Evolutionary conservation across 2,888 invertebrate genomes (phyloP).

Genomic region (Polia nebulosa): DNA sequence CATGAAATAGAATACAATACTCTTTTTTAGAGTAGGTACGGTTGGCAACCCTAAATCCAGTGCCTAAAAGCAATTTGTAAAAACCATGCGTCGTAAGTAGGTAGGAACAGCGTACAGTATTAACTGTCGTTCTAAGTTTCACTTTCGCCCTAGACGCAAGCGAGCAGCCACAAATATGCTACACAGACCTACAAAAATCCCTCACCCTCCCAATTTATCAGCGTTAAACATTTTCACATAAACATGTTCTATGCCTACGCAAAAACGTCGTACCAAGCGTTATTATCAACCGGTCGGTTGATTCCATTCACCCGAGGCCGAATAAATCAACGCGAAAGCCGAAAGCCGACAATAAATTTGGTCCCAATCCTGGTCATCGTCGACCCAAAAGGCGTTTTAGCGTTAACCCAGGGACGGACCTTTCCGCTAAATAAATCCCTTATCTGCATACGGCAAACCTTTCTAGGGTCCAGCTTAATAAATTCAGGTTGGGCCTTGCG

Average conservation of each 20-base stretch:
- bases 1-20: too few species aligned
- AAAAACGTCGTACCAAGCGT: slow-evolving; percentile 69
- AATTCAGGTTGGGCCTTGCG: slow-evolving; percentile 90
- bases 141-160: neutral
- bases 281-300: slow-evolving; percentile 81
- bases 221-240: slow-evolving; percentile 62
- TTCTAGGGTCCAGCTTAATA: slow-evolving; percentile 91
- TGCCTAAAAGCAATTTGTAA: too few species aligned
- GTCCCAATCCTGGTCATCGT: slow-evolving; percentile 89
- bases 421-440: slow-evolving; percentile 91
- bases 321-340: slow-evolving; percentile 89
- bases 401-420: slow-evolving; percentile 90
- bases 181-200: slow-evolving; percentile 42
- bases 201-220: slow-evolving; percentile 60
- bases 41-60: too few species aligned
- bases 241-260: slow-evolving; percentile 65
- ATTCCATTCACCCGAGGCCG: slow-evolving; percentile 82
- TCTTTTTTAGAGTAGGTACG: too few species aligned
- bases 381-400: slow-evolving; percentile 88
- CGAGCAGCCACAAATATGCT: neutral
- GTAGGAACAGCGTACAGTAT: neutral
- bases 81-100: too few species aligned
- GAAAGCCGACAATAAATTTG: slow-evolving; percentile 89
- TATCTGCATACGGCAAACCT: slow-evolving; percentile 91
- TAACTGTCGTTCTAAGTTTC: neutral